These are phyloP conservation scores for Meriones psammophilus DNA, from an alignment of 2,797 vertebrate genomes.

Conservation along the genomic window DNA sequence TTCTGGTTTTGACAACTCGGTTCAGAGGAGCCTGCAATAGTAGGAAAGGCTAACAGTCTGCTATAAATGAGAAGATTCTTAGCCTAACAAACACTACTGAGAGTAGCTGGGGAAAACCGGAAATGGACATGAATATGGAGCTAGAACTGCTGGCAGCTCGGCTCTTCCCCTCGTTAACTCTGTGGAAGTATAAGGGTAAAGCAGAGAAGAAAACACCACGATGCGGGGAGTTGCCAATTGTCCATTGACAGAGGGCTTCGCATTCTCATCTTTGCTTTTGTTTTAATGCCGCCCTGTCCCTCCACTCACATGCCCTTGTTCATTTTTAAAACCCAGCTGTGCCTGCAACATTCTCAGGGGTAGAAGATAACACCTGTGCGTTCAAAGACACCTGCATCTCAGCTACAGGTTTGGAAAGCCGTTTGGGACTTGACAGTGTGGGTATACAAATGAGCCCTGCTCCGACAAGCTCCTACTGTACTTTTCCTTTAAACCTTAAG, in stretches of 20 bases:
- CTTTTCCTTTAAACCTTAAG: conserved; percentile 71
- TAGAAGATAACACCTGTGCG: background rate
- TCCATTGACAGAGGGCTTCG: conserved; percentile 41
- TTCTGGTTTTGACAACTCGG: background rate
- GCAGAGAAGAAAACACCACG: conserved; percentile 35
- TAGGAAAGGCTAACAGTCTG: background rate
- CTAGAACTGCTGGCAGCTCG: background rate
- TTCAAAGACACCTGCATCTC: conserved; percentile 22
- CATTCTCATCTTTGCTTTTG: background rate
- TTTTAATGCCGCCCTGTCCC: background rate
- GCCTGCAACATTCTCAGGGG: conserved; percentile 38
- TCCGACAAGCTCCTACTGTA: conserved; percentile 63
- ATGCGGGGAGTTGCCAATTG: background rate
- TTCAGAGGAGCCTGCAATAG: background rate
- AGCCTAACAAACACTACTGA: conserved; percentile 47
- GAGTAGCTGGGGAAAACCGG: conserved; percentile 32
- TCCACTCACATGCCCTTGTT: conserved; percentile 14
- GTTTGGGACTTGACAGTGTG: background rate
- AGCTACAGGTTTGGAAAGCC: conserved; percentile 55
- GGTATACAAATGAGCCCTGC: background rate
- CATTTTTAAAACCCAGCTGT: conserved; percentile 54
- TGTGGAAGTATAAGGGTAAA: conserved; percentile 42
- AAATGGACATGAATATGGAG: conserved; percentile 39
- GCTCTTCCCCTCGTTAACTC: conserved; percentile 40
- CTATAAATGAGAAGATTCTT: conserved; percentile 26